Percentiles rank a stretch among this genome's conserved stretches.
Conservation (phyloP, 53 echinoderm and acorn worm species). For the Antedon mediterranea region DNA sequence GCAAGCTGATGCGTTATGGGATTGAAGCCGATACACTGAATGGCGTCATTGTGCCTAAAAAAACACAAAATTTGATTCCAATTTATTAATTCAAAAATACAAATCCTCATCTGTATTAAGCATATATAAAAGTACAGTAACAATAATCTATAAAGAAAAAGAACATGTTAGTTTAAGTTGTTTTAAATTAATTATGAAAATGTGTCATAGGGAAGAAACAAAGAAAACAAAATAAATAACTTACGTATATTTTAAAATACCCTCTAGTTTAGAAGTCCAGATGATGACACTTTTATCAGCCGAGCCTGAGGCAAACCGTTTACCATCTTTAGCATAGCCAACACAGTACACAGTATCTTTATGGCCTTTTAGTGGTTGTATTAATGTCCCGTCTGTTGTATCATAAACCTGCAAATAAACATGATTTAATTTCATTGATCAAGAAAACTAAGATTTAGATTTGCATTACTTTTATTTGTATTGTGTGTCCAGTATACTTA, state of each 20-base stretch:
- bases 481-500: constrained; percentile 11
- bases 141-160: too few relatives aligned
- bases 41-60: constrained; percentile 82
- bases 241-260: constrained; percentile 98
- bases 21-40: constrained; percentile 84
- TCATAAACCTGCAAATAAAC: constrained; percentile 64
- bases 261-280: constrained; percentile 90
- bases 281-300: constrained; percentile 93
- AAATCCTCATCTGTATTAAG: too few relatives aligned
- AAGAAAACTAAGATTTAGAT: too few relatives aligned
- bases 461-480: background rate
- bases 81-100: too few relatives aligned
- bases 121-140: too few relatives aligned
- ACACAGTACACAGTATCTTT: constrained; percentile 97
- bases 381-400: constrained; percentile 77
- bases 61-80: background rate
- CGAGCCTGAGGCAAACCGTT: constrained; percentile 88
- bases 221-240: constrained; percentile 1
- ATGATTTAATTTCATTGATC: background rate
- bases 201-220: too few relatives aligned
- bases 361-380: constrained; percentile 86
- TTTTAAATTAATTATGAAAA: too few relatives aligned
- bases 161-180: too few relatives aligned
- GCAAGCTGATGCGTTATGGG: constrained; percentile 98
- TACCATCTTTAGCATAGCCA: constrained; percentile 88